Percentiles rank a stretch among this genome's conserved stretches.
Conservation (phyloP, 2,113 vertebrate species). For the Prionailurus viverrinus region DNA sequence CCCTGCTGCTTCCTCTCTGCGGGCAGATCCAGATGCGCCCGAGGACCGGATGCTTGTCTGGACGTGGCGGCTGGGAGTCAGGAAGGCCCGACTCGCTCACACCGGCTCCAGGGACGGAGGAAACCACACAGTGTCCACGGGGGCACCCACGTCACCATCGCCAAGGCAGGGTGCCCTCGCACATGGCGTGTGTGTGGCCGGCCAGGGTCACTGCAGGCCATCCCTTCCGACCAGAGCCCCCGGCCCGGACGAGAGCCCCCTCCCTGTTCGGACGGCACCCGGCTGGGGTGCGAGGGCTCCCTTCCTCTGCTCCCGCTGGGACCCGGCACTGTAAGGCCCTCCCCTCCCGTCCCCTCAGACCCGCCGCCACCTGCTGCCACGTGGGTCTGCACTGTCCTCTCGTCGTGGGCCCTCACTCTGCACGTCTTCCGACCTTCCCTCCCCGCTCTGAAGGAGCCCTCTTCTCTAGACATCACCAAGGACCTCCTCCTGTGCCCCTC, state of each 20-base stretch:
- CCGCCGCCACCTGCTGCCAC: not conserved
- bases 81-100: not conserved
- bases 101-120: not conserved
- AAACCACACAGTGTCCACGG: not conserved
- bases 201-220: not conserved
- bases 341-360: not conserved
- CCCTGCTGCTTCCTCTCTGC: not conserved
- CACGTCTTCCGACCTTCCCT: too few species aligned
- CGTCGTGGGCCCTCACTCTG: too few species aligned
- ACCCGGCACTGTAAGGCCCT: not conserved
- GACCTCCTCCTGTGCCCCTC: too few species aligned
- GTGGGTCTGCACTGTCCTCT: not conserved
- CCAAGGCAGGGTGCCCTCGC: rapidly evolving
- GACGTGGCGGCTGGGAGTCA: not conserved
- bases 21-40: not conserved
- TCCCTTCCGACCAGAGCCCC: not conserved
- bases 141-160: rapidly evolving
- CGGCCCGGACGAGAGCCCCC: not conserved
- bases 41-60: not conserved
- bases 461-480: not conserved
- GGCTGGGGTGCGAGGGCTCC: not conserved
- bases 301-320: not conserved
- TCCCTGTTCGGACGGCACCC: not conserved
- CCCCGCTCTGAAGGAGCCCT: not conserved
- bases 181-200: not conserved